Conservation (phyloP, 2,113 vertebrate genomes). For the Choloepus hoffmanni region DNA sequence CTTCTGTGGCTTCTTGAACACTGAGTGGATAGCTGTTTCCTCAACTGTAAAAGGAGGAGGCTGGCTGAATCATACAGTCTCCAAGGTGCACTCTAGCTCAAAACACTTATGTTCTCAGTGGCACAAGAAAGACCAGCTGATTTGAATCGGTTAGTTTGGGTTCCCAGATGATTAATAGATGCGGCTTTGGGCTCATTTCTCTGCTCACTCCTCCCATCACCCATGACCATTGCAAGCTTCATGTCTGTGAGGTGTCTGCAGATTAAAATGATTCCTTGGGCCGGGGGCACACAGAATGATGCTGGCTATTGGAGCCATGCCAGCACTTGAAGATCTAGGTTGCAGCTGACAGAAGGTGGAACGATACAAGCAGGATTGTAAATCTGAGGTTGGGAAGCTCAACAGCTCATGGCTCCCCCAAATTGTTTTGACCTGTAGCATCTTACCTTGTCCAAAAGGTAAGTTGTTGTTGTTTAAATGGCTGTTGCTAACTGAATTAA, state of each 20-base stretch:
- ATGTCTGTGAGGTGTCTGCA: background rate
- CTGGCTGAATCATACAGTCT: background rate
- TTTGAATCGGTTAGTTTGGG: background rate
- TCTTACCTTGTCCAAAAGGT: background rate
- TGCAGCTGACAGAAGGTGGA: background rate
- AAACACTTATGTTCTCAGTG: background rate
- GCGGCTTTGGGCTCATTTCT: background rate
- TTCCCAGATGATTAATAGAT: background rate
- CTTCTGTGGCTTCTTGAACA: background rate
- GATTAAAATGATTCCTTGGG: background rate
- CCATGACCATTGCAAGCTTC: background rate
- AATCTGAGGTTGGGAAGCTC: background rate
- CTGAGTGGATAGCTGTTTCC: background rate
- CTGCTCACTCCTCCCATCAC: background rate
- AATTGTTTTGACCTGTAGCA: background rate
- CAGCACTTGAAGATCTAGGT: background rate
- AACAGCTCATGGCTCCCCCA: background rate
- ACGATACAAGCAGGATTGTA: background rate
- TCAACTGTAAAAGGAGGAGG: background rate
- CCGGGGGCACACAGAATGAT: background rate
- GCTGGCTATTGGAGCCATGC: background rate
- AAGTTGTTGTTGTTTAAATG: background rate
- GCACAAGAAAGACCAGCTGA: background rate
- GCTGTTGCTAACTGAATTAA: constrained; percentile 1
- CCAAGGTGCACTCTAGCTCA: background rate